Evolutionary conservation across 2,888 invertebrate species (phyloP), one percentile per base, ranked within the genome.

Genomic region (Polyommatus iphigenia): DNA sequence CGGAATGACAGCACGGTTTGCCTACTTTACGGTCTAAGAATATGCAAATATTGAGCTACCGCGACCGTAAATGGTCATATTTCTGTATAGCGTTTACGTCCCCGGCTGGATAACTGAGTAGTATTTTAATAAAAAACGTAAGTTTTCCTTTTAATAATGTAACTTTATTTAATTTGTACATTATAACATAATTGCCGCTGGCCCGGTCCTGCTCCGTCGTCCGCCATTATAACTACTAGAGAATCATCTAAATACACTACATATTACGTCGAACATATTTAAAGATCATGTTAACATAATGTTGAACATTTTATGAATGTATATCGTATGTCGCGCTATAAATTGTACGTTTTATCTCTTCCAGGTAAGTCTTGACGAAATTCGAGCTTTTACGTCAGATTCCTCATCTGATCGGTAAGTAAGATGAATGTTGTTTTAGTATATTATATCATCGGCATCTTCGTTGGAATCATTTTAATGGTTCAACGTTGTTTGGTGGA

Each of bases 351-450:
- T 88, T 88, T 87, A 87, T 91, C 87, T 90, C 76, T 92, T 92
- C 85, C 92, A 93, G 93, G 93, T 93, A 93, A 93, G 93, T 77
- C 62, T 90, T 84, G 85, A 86, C 87, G 90, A 87, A 91, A 91
- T 86, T 82, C 83, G 91, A 91, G 87, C 85, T 71, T 50, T 54
- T 72, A 54, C 77, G 29, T 50, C 73, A 73, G 73, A 73, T 73
- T 29, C 75, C 24, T 75, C 54, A 50, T 29, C 24, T 83, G 82
- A 84, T 82, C 79, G 77, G 79, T 80, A 77, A 76, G 72, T 77
- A 82, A 81, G 80, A 80, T 80, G 80, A 77, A 81, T 78, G 79
- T 79, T 77, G 77, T 80, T 80, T 80, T 78, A 59, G 67, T 67
- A 13, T 10, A 20, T 67, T 67, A 67, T 67, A 29, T 29, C 29